Base-by-base conservation (phyloP, 2,888 invertebrate species). In the Polydesmus complanatus region DNA sequence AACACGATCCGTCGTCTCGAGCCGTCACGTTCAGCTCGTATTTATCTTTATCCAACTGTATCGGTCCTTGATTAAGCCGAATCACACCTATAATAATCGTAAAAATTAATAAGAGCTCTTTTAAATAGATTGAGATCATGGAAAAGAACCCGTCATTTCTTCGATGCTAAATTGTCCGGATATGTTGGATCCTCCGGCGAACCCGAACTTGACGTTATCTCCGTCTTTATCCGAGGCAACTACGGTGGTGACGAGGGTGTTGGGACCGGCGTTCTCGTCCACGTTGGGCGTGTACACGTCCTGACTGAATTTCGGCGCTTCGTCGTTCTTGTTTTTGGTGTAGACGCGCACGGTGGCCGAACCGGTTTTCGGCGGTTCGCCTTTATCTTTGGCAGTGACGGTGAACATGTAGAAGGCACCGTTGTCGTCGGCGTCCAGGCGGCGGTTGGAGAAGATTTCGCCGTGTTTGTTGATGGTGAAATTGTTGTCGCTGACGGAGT, bases 241-340 rank as follows among this genome's bases (percentile, higher is more conserved):
- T 0, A 96, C 92, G 0, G 95, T 95, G 5, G 95, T 95, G 0
- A 96, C 94, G 54, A 95, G 78, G 3, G 95, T 94, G 70, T 92
- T 93, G 0, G 93, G 90, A 0, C 93, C 93, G 11, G 93, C 93
- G 73, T 93, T 93, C 74, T 94, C 94, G 72, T 93, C 93, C 1
- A 94, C 93, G 74, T 93, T 94, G 0, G 94, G 93, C 1, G 93
- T 93, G 74, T 94, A 94, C 2, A 94, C 93, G 78, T 93, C 92
- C 70, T 94, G 94, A 0, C 92, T 92, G 73, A 94, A 94, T 73
- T 92, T 93, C 0, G 96, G 96, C 71, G 92, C 90, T 75, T 96
- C 95, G 72, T 96, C 96, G 75, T 96, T 96, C 75, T 94, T 94
- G 71, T 96, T 96, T 71, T 93, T 93, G n/a, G 95, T 95, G 72